These are phyloP conservation scores for Acanthosepion pharaonis DNA, from an alignment of 2,888 invertebrate species.

Conservation along the genomic window DNA sequence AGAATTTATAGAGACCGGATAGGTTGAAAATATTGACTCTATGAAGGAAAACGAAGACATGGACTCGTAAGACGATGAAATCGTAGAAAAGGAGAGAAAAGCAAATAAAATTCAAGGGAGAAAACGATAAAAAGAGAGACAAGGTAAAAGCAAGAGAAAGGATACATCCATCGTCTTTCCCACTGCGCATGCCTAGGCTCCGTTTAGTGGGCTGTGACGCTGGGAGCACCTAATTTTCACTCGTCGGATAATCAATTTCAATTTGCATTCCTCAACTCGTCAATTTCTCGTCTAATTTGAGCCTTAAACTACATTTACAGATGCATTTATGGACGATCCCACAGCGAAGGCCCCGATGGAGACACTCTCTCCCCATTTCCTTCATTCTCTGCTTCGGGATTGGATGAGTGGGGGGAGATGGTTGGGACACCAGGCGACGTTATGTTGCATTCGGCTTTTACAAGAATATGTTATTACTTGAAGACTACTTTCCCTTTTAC, in stretches of 20 bases:
- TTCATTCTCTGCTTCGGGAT: neutral
- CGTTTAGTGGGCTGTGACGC: neutral
- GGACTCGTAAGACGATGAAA: neutral
- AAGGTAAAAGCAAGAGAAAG: neutral
- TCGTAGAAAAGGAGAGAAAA: neutral
- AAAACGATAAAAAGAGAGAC: too few species aligned
- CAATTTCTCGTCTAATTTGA: constrained; percentile 33
- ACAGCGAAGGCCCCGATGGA: neutral
- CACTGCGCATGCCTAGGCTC: neutral
- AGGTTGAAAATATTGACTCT: neutral
- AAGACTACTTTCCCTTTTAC: neutral
- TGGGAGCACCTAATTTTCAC: neutral
- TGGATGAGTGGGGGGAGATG: neutral
- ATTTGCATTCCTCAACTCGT: constrained; percentile 7
- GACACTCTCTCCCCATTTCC: neutral
- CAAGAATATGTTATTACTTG: neutral
- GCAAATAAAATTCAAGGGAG: neutral
- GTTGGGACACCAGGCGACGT: neutral
- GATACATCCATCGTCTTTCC: neutral
- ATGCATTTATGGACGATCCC: constrained; percentile 21
- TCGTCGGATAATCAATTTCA: neutral
- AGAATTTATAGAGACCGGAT: neutral
- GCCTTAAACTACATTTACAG: neutral
- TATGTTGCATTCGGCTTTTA: neutral
- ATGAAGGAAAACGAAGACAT: neutral